Conservation (phyloP, 2,113 vertebrate genomes). For the Thryonomys swinderianus region DNA sequence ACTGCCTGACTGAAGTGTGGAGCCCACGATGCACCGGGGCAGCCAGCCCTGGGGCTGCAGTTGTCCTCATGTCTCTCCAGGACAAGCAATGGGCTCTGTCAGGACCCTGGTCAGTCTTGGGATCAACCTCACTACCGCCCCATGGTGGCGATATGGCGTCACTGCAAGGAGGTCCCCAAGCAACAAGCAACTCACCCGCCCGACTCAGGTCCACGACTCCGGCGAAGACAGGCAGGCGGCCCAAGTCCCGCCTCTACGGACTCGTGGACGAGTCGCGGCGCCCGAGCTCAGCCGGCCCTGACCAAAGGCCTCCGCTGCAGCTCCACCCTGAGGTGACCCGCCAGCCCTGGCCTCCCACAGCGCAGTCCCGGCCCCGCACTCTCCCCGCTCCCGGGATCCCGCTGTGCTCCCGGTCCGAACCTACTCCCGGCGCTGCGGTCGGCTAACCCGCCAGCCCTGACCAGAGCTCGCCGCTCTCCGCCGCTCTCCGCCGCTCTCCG, state of each 20-base stretch:
- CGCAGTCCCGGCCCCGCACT: background rate
- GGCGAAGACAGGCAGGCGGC: background rate
- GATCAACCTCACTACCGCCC: background rate
- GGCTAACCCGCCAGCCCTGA: background rate
- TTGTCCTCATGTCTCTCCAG: background rate
- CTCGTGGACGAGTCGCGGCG: too few relatives aligned
- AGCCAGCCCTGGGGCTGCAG: background rate
- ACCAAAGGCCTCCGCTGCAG: background rate
- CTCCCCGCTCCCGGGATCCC: background rate
- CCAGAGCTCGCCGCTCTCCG: too few relatives aligned
- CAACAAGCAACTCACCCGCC: background rate
- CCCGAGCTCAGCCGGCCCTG: too few relatives aligned
- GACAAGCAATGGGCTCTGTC: background rate
- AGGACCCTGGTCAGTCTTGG: background rate
- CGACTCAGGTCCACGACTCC: background rate
- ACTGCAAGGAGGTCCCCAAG: background rate
- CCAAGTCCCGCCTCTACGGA: too few relatives aligned
- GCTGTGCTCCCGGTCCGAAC: too few relatives aligned
- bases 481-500: too few relatives aligned
- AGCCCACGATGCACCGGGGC: background rate
- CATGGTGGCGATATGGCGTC: background rate
- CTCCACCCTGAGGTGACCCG: too few relatives aligned
- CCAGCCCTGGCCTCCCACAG: background rate
- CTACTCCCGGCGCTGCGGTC: background rate
- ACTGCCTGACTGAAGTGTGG: fast-evolving